Evolutionary conservation across 1,140 invertebrate species (phyloP).

Genomic region (Polypedilum vanderplanki): DNA sequence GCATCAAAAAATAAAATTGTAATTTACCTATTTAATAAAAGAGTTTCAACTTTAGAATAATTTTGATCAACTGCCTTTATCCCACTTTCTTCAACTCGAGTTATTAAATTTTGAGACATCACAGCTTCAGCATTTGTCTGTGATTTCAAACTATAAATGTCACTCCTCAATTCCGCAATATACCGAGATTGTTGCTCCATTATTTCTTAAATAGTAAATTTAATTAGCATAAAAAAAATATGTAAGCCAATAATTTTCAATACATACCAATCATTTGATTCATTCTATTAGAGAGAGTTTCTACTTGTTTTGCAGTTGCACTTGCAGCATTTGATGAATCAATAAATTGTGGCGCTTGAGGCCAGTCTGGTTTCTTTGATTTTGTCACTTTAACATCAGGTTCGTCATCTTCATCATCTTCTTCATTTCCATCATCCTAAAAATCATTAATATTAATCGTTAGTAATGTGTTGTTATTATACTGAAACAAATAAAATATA

Average conservation of each 20-base stretch:
- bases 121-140: constrained; percentile 39
- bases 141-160: neutral
- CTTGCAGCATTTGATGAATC: constrained; percentile 28
- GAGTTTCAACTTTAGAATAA: neutral
- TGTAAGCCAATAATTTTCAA: neutral
- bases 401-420: constrained; percentile 38
- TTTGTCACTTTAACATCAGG: constrained; percentile 38
- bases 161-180: constrained; percentile 27
- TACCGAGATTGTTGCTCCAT: constrained; percentile 29
- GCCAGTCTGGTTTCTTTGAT: constrained; percentile 35
- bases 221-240: neutral
- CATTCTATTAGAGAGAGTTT: constrained; percentile 37
- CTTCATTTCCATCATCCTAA: constrained; percentile 31
- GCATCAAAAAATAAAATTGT: too few relatives aligned
- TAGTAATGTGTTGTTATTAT: constrained; percentile 3
- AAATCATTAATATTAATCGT: constrained; percentile 29
- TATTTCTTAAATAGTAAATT: constrained; percentile 13
- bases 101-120: neutral
- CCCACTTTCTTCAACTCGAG: neutral
- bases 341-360: constrained; percentile 33
- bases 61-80: neutral
- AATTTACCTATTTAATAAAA: neutral
- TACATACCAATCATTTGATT: constrained; percentile 38
- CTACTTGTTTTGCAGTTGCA: constrained; percentile 39
- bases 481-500: too few relatives aligned